Percentiles rank a stretch among this genome's conserved stretches.
These are phyloP conservation scores for Bombus breviceps DNA, from an alignment of 1,140 invertebrate species.

Conservation along the genomic window DNA sequence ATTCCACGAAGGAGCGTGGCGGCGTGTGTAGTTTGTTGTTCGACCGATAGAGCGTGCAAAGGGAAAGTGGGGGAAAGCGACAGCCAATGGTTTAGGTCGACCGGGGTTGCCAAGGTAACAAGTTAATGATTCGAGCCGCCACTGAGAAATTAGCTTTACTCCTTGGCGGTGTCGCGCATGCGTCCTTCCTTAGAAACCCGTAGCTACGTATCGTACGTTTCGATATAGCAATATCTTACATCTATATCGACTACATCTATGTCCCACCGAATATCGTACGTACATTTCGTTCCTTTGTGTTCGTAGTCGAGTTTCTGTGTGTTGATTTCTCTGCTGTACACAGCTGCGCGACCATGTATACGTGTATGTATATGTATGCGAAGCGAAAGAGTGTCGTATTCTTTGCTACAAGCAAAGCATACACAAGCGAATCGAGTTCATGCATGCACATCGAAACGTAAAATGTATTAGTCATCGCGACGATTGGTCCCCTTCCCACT, in stretches of 20 bases:
- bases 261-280: not conserved
- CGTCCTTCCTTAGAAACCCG: slow-evolving; percentile 15
- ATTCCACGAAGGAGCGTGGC: slow-evolving; percentile 31
- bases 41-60: slow-evolving; percentile 56
- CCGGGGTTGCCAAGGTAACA: slow-evolving; percentile 81
- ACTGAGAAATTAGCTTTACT: slow-evolving; percentile 78
- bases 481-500: slow-evolving; percentile 79
- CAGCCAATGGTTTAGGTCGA: slow-evolving; percentile 78
- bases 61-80: slow-evolving; percentile 62
- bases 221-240: slow-evolving; percentile 35
- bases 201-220: slow-evolving; percentile 22
- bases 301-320: not conserved
- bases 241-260: slow-evolving; percentile 15
- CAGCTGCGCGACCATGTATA: too few relatives aligned
- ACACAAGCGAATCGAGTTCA: not conserved
- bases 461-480: slow-evolving; percentile 69
- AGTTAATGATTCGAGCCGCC: slow-evolving; percentile 82
- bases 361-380: not conserved
- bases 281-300: not conserved
- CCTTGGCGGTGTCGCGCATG: slow-evolving; percentile 39
- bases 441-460: slow-evolving; percentile 40
- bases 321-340: not conserved
- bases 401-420: not conserved
- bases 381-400: not conserved
- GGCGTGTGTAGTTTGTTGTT: slow-evolving; percentile 60